Evolutionary conservation across 2,888 invertebrate species (phyloP).

Genomic region (Cryptocephalus primarius): DNA sequence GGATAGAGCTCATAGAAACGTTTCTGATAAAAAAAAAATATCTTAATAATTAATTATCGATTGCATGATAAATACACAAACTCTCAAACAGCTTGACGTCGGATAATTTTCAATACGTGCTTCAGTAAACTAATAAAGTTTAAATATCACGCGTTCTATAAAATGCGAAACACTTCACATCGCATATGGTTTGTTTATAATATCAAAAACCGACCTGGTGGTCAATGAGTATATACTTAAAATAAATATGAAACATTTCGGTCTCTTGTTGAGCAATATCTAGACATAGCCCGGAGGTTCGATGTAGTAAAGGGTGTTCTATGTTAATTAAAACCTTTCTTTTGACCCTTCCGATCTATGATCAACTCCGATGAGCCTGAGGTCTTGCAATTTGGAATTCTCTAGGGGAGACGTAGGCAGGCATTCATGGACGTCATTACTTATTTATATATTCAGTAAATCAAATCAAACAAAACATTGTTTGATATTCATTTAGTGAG

Average conservation of each 20-base stretch:
- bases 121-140: too few relatives aligned
- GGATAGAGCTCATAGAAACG: too few relatives aligned
- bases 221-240: too few relatives aligned
- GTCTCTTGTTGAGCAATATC: slow-evolving; percentile 2
- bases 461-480: slow-evolving; percentile 13
- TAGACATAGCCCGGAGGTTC: slow-evolving; percentile 8
- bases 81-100: too few relatives aligned
- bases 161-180: too few relatives aligned
- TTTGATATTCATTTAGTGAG: slow-evolving; percentile 8
- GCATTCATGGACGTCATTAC: slow-evolving; percentile 6
- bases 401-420: slow-evolving; percentile 8
- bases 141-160: too few relatives aligned
- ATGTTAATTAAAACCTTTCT: slow-evolving; percentile 15
- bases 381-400: slow-evolving; percentile 17
- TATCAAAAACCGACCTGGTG: too few relatives aligned
- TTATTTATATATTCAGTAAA: slow-evolving; percentile 13
- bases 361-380: slow-evolving; percentile 14
- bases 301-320: slow-evolving; percentile 7
- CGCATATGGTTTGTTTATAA: too few relatives aligned
- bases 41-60: too few relatives aligned
- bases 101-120: too few relatives aligned
- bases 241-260: neutral
- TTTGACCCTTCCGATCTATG: slow-evolving; percentile 22
- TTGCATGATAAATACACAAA: too few relatives aligned
- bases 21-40: too few relatives aligned